phyloP scores from a whole-genome alignment of 2,888 invertebrate genomes.

The Corbicula japonica region DNA sequence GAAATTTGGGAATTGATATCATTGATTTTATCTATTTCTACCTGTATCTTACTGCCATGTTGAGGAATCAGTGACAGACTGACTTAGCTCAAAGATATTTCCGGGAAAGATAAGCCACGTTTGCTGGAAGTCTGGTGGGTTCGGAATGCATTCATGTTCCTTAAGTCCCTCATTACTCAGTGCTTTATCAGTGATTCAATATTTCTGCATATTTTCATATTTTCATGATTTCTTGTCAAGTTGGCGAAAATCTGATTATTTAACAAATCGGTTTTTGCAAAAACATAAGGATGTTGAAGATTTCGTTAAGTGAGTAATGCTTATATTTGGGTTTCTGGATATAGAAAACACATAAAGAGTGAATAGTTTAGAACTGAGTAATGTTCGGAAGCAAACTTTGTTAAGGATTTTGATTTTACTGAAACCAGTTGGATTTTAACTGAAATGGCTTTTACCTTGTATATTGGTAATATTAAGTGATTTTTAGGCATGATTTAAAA shows the following conservation, averaged over 20 bases:
- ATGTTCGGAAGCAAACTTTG: too few species aligned
- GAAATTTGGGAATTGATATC: slow-evolving; percentile 29
- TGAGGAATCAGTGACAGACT: neutral
- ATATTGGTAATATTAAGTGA: too few species aligned
- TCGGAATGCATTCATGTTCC: too few species aligned
- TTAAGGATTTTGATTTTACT: too few species aligned
- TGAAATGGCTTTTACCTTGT: too few species aligned
- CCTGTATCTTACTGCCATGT: slow-evolving; percentile 14
- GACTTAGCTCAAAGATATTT: neutral
- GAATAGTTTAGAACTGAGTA: slow-evolving; percentile 27
- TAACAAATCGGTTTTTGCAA: slow-evolving; percentile 14
- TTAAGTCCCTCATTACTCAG: too few species aligned
- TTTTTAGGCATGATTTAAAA: too few species aligned
- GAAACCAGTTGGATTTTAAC: too few species aligned
- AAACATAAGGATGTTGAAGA: slow-evolving; percentile 36
- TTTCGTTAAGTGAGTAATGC: slow-evolving; percentile 41
- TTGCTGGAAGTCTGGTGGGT: too few species aligned
- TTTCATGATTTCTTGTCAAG: neutral
- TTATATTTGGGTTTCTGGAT: slow-evolving; percentile 8
- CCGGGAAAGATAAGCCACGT: too few species aligned
- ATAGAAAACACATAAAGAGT: too few species aligned
- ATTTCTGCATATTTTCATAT: neutral
- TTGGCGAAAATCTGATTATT: neutral
- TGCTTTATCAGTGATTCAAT: too few species aligned
- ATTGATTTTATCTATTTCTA: slow-evolving; percentile 30